Evolutionary conservation across 2,888 invertebrate species (phyloP), one percentile per base, ranked within the genome.

Genomic region (Noctua pronuba): DNA sequence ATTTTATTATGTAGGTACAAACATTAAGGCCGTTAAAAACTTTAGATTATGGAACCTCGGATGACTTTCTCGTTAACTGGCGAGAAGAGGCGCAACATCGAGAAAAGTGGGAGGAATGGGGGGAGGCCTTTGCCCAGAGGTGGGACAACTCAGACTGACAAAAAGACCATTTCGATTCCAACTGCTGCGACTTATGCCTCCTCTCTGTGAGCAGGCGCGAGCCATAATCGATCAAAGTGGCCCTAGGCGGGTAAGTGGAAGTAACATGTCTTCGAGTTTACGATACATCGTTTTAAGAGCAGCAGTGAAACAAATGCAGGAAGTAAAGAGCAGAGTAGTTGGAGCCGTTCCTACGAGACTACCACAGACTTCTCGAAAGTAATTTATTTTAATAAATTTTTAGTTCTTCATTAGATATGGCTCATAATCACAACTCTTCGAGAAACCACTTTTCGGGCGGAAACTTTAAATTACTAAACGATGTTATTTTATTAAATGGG

Each of bases 391-490:
- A 62, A 16, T 10, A 4, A 24, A 73, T 41, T 74, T 49, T 0
- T 41, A 4, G 8, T 28, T 65, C 4, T 66, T 8, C 46, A 65
- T 75, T 75, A 46, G 52, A 11, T 52, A 74, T 18, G 28, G 64
- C 49, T 65, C 41, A 24, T 10, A 7, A 28, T 16, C 31, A 28
- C 0, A 55, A 44, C 13, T 66, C 35, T 7, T 73, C 8, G n/a
- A 18, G 21, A 18, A 52, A 35, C n/a, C 18, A 55, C 8, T 2
- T 58, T 28, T 10, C 0, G 11, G 5, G n/a, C 38, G 66, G 66
- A 76, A 76, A 77, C 41, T 28, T 6, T 77, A 77, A 44, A 77
- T 64, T 24, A 62, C 31, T 67, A 67, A 62, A 44, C 1, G 11
- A 60, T 62, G 16, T n/a, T 7, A 67, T 76, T 65, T 55, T 38